phyloP scores from a whole-genome alignment of 2,888 invertebrate species.

The Drosophila suboccidentalis region DNA sequence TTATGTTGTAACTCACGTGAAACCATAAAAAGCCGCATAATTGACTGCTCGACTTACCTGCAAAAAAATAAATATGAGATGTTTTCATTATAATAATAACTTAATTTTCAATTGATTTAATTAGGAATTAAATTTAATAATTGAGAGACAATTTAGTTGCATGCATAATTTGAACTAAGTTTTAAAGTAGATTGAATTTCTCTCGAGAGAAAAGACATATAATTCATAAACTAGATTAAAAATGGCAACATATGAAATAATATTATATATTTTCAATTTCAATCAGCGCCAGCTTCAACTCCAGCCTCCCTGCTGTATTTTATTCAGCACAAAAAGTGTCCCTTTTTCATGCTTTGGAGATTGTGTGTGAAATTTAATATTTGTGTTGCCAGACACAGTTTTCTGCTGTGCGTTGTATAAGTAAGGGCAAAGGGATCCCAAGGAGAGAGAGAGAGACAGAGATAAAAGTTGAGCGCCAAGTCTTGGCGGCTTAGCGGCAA shows the following conservation, averaged over 20 bases:
- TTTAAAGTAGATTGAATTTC: no score
- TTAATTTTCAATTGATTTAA: neutral
- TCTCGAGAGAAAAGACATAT: neutral
- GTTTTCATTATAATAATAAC: neutral
- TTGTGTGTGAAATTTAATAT: slow-evolving; percentile 76
- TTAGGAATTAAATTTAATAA: neutral
- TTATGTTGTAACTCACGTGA: slow-evolving; percentile 34
- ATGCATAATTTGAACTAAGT: no score
- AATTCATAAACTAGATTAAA: neutral
- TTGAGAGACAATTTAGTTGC: neutral
- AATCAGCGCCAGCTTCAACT: slow-evolving; percentile 49
- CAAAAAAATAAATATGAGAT: slow-evolving; percentile 36
- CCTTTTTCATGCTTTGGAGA: slow-evolving; percentile 29
- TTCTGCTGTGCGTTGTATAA: slow-evolving; percentile 45
- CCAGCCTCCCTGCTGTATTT: slow-evolving; percentile 39
- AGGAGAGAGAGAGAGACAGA: neutral
- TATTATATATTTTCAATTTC: slow-evolving; percentile 45
- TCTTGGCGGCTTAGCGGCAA: slow-evolving; percentile 76
- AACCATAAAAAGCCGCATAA: slow-evolving; percentile 21
- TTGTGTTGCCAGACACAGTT: slow-evolving; percentile 52
- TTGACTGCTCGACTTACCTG: slow-evolving; percentile 54
- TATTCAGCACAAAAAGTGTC: slow-evolving; percentile 33
- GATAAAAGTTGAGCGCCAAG: slow-evolving; percentile 59
- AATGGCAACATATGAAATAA: slow-evolving; percentile 19
- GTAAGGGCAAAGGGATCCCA: slow-evolving; percentile 44